These are phyloP conservation scores for Trichacis sp. DNA, from an alignment of 2,888 invertebrate genomes.

Conservation along the genomic window DNA sequence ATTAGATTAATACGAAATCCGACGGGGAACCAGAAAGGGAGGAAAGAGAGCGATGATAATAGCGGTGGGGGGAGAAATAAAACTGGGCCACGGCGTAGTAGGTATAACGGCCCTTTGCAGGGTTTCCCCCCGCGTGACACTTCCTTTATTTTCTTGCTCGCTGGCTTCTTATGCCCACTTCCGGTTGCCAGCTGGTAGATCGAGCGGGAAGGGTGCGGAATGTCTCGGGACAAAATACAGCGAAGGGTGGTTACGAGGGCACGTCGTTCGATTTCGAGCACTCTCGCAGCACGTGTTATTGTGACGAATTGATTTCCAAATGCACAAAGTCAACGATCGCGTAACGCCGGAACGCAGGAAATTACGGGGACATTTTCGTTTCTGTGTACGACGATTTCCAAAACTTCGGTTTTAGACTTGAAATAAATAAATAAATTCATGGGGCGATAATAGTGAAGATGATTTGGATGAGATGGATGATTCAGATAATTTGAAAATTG, in stretches of 20 bases:
- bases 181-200: constrained; percentile 63
- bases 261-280: constrained; percentile 56
- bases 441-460: too few species aligned
- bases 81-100: constrained; percentile 54
- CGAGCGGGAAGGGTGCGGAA: constrained; percentile 22
- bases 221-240: not conserved
- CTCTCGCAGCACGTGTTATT: constrained; percentile 54
- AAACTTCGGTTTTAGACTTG: too few species aligned
- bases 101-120: constrained; percentile 54
- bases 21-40: constrained; percentile 11
- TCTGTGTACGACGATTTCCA: too few species aligned
- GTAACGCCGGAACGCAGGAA: not conserved
- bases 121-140: constrained; percentile 30
- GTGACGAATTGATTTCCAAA: constrained; percentile 15
- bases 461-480: too few species aligned
- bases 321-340: not conserved
- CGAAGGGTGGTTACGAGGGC: constrained; percentile 22
- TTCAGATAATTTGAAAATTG: too few species aligned
- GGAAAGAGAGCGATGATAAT: constrained; percentile 22
- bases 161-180: constrained; percentile 56
- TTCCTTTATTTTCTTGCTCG: constrained; percentile 53
- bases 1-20: too few species aligned
- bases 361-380: not conserved
- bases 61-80: constrained; percentile 37
- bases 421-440: too few species aligned